Evolutionary conservation across 2,888 invertebrate genomes (phyloP).

Genomic region (Leptura quadrifasciata): DNA sequence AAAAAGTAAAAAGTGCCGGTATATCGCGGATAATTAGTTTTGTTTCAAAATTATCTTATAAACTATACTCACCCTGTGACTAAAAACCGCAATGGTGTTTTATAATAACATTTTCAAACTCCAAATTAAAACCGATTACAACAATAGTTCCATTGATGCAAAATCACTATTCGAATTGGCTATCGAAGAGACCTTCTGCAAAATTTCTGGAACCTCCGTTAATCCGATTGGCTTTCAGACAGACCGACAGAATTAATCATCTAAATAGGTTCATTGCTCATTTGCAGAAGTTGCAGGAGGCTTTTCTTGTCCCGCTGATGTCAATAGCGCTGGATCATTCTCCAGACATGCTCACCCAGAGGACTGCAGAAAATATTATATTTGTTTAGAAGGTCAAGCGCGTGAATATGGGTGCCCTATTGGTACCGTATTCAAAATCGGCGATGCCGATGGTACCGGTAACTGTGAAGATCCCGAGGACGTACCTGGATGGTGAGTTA

Average conservation of each 20-base stretch:
- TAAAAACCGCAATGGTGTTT: too few relatives aligned
- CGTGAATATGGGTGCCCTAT: slow-evolving; percentile 97
- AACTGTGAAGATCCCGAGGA: slow-evolving; percentile 97
- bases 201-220: slow-evolving; percentile 11
- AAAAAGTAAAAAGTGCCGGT: background rate
- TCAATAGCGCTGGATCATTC: slow-evolving; percentile 90
- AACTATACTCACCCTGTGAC: background rate
- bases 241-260: slow-evolving; percentile 53
- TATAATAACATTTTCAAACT: too few relatives aligned
- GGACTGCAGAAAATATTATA: slow-evolving; percentile 96
- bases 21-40: background rate
- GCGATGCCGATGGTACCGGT: slow-evolving; percentile 91
- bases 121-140: too few relatives aligned
- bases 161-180: slow-evolving; percentile 23
- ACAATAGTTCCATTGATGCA: background rate
- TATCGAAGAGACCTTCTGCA: slow-evolving; percentile 31
- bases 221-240: slow-evolving; percentile 55
- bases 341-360: slow-evolving; percentile 96
- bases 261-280: slow-evolving; percentile 48
- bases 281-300: slow-evolving; percentile 91
- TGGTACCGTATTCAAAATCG: slow-evolving; percentile 96
- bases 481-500: slow-evolving; percentile 94
- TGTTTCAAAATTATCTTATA: background rate
- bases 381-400: slow-evolving; percentile 93
- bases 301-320: slow-evolving; percentile 89